Base-by-base conservation (phyloP, 2,888 invertebrate genomes). In the Hetaerina titia region DNA sequence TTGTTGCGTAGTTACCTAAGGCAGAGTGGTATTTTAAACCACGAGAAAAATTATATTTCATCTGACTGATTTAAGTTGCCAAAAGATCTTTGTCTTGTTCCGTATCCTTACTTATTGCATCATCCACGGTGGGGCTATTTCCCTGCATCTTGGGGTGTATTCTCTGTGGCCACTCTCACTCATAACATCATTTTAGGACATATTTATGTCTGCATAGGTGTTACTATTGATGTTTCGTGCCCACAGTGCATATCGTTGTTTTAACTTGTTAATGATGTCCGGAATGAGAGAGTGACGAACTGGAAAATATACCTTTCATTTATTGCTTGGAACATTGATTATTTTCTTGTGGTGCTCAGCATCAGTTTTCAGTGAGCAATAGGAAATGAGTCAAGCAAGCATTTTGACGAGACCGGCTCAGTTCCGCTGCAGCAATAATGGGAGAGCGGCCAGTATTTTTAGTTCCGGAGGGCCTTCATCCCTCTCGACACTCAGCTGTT, bases 401-500 rank as follows among this genome's bases (percentile, higher is more conserved):
- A n/a, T 25, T 0, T 31, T 31, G 11, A 81, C 81, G 81, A 15
- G 11, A 22, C 81, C 81, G 81, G 31, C 31, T 81, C 31, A 31
- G 81, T 31, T 81, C 81, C 31, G 81, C 81, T 31, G 81, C 81
- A 31, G 81, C 31, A 13, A 81, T 31, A 81, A 15, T 31, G 81
- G 81, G 81, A 81, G 11, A 25, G 8, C 81, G 15, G 81, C 81
- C 81, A 81, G 81, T 81, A 31, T 81, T 31, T 81, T 81, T 81
- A 81, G 31, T 25, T 31, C 2, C 81, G 81, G 25, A 9, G 81
- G 25, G 31, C 69, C 13, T 13, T 81, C 25, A 81, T 81, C 81
- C 81, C 81, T 13, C 81, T 31, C 31, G 81, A 31, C 25, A 22
- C 81, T 81, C 81, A 81, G 81, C 81, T 81, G 81, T 81, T 81